Evolutionary conservation across 2,888 invertebrate species (phyloP), one percentile per base, ranked within the genome.

Genomic region (Habroteleia sp.): DNA sequence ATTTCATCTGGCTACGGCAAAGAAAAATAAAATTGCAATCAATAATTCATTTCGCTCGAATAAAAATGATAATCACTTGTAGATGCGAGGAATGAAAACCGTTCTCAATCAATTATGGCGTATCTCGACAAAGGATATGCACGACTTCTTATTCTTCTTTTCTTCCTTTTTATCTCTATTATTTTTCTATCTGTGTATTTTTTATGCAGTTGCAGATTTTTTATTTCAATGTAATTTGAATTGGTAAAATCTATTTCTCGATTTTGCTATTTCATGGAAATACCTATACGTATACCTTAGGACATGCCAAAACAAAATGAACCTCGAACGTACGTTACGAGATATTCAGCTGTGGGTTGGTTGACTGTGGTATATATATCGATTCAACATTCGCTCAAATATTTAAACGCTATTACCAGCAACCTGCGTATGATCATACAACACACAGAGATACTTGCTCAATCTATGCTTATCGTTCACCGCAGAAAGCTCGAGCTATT

Each of bases 321-420:
- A 77, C 72, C 75, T 75, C 74, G 78, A 77, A 78, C 76, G 74
- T 77, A 76, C 60, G 76, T 66, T 66, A 65, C 52, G 65, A 50
- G 27, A 48, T 52, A 60, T 27, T 58, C 35, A 44, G 25, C 31
- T 13, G 56, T 63, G 71, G 62, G 66, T 62, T 27, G 62, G 16
- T 54, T 52, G 56, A 66, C 78, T 78, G 77, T 79, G 81, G 82
- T 77, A 79, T 77, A n/a, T n/a, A 81, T 85, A 86, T 86, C 84
- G 86, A 86, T 86, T 86, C 85, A 84, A 84, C 85, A 84, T 84
- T 82, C 83, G 79, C 81, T 86, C 82, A 86, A 85, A 86, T 86
- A 86, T 86, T 86, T 84, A 86, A 86, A 85, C 83, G 85, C 85
- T 85, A 86, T 86, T 85, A 85, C 85, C 77, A 74, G 44, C 66